Evolutionary conservation across 2,113 vertebrate genomes (phyloP).

Genomic region (Heterochromis multidens): DNA sequence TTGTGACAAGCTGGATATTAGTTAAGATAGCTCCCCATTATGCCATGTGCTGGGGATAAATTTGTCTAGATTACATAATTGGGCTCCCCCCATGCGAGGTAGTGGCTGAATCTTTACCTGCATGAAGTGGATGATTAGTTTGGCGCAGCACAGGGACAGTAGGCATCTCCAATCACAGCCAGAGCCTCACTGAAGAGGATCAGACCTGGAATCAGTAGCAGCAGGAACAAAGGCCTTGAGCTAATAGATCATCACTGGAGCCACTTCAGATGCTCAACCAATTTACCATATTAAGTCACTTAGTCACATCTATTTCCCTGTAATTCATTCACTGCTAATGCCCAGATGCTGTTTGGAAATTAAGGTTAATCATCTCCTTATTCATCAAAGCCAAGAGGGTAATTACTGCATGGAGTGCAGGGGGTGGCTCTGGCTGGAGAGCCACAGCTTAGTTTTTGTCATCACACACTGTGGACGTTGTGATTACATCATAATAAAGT

Average conservation of each 20-base stretch:
- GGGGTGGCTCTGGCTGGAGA: conserved; percentile 73
- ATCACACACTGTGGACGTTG: conserved; percentile 71
- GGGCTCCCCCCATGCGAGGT: conserved; percentile 7
- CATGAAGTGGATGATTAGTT: conserved; percentile 52
- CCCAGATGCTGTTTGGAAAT: conserved; percentile 86
- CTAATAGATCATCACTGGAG: conserved; percentile 64
- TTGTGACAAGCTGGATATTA: conserved; percentile 24
- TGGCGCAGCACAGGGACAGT: conserved; percentile 22
- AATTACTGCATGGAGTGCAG: conserved; percentile 84
- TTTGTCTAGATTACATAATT: conserved; percentile 58
- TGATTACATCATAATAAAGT: conserved; percentile 84
- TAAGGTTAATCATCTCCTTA: conserved; percentile 94
- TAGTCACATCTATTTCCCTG: conserved; percentile 83
- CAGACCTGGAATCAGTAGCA: conserved; percentile 44
- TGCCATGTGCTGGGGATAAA: conserved; percentile 12
- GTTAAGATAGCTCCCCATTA: conserved; percentile 20
- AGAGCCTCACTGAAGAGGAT: conserved; percentile 42
- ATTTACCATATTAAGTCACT: conserved; percentile 90
- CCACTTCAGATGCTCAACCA: conserved; percentile 69
- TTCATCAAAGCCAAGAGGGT: conserved; percentile 85
- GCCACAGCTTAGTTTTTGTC: conserved; percentile 72
- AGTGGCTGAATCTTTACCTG: conserved; percentile 46
- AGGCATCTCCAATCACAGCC: conserved; percentile 42
- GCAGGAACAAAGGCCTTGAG: conserved; percentile 56
- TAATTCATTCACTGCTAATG: conserved; percentile 92